phyloP scores from a whole-genome alignment of 2,888 invertebrate genomes.

The Brenthis daphne region DNA sequence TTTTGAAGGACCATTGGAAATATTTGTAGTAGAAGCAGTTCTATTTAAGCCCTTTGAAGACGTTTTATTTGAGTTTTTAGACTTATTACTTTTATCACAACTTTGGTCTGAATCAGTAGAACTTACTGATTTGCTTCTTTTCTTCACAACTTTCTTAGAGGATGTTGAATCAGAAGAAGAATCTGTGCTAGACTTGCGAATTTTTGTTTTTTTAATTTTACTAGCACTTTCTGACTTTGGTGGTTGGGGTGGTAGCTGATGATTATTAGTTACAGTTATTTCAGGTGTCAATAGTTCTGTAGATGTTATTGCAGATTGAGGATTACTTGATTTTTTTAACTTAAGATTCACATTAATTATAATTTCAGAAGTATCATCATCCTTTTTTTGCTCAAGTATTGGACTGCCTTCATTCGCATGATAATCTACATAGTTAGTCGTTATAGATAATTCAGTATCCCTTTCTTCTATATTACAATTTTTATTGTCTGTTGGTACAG shows the following conservation, averaged over 20 bases:
- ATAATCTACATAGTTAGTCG: constrained; percentile 47
- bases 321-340: constrained; percentile 67
- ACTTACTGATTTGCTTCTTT: constrained; percentile 71
- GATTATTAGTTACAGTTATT: constrained; percentile 69
- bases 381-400: constrained; percentile 67
- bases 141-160: constrained; percentile 70
- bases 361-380: constrained; percentile 69
- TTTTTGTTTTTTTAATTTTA: constrained; percentile 69
- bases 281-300: constrained; percentile 69
- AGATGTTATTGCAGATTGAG: constrained; percentile 45
- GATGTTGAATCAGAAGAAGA: constrained; percentile 64
- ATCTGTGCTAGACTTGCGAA: constrained; percentile 66
- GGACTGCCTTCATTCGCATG: constrained; percentile 54
- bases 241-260: constrained; percentile 76
- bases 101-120: constrained; percentile 71
- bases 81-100: constrained; percentile 52
- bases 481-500: constrained; percentile 55
- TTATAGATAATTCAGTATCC: constrained; percentile 45
- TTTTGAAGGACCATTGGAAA: constrained; percentile 59
- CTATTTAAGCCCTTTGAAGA: constrained; percentile 54
- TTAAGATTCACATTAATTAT: constrained; percentile 76
- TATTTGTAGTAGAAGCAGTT: constrained; percentile 54
- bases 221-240: constrained; percentile 67
- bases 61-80: constrained; percentile 39
- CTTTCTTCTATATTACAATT: constrained; percentile 50